phyloP scores from a whole-genome alignment of 2,888 invertebrate genomes.

The Rutpela maculata region DNA sequence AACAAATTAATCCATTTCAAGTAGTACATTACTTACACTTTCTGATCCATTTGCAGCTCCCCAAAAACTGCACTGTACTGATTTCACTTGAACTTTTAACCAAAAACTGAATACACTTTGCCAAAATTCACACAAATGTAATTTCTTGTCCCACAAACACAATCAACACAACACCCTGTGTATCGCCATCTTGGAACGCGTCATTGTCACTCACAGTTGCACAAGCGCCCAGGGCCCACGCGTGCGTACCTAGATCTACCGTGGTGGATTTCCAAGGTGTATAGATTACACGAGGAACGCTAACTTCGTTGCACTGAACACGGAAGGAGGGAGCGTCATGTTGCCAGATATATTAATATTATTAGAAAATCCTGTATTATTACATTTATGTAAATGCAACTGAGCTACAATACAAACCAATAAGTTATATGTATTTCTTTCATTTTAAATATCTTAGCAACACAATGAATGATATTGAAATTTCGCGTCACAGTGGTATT shows the following conservation, averaged over 20 bases:
- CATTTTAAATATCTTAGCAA: neutral
- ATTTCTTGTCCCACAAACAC: constrained; percentile 52
- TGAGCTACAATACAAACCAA: too few relatives aligned
- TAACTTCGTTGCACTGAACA: neutral
- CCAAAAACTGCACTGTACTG: constrained; percentile 25
- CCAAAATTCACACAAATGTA: constrained; percentile 45
- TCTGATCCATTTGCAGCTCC: constrained; percentile 48
- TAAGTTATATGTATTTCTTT: neutral
- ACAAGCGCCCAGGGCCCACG: constrained; percentile 44
- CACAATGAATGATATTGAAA: neutral
- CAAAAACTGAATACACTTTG: constrained; percentile 27
- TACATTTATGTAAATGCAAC: too few relatives aligned
- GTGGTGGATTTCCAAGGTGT: constrained; percentile 9
- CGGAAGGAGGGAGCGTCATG: too few relatives aligned
- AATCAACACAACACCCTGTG: constrained; percentile 64
- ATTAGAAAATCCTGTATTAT: too few relatives aligned
- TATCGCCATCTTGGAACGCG: constrained; percentile 63
- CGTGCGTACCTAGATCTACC: neutral
- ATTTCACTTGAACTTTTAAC: constrained; percentile 21
- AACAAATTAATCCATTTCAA: constrained; percentile 46
- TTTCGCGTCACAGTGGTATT: neutral
- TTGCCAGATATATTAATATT: too few relatives aligned
- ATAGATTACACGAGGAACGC: neutral
- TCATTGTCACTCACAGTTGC: constrained; percentile 50
- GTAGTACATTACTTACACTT: constrained; percentile 50